Evolutionary conservation across 2,113 vertebrate species (phyloP), one percentile per base, ranked within the genome.

Genomic region (Potamarius usumacintae): DNA sequence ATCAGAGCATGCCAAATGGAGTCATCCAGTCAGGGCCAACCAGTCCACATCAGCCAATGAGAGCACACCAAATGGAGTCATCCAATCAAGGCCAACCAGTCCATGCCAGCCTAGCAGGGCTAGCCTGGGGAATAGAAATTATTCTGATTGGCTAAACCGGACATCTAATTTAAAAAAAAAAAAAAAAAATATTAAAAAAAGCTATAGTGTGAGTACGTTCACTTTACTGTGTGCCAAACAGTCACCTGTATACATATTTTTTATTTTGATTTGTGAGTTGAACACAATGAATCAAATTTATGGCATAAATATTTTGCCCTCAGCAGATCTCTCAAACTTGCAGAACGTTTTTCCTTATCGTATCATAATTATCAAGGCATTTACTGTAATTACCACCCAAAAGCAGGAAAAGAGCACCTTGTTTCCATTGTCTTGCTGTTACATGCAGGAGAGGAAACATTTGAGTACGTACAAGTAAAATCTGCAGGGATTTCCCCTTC

Each of bases 401-500:
- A 81, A 58, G 53, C 58, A 17, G 10, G 18, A 30, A 52, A 52
- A 27, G 57, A 82, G 18, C 78, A 34, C 53, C 53, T 80, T 20
- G 53, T 58, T 80, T 58, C 78, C 15, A 55, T 80, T 27, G 17
- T 62, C 57, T 48, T 82, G 57, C 57, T 42, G 34, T 57, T 62
- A 62, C 57, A 25, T 42, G 79, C 57, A 62, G 79, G 30, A 82
- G 30, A 62, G 14, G 79, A 62, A 81, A 82, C 79, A 48, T 42
- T 11, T 7, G 34, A 62, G 79, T 22, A 82, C 62, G 79, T 82
- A 48, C 10, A 17, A 62, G 79, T 60, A 62, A 82, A 42, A 60
- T 2, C 79, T 30, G 14, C 52, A 27, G 85, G 88, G 62, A 69
- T 83, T 86, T 71, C 30, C 67, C 62, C 14, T 79, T 79, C 65